Evolutionary conservation across 2,113 vertebrate genomes (phyloP).

Genomic region (Austrofundulus limnaeus): DNA sequence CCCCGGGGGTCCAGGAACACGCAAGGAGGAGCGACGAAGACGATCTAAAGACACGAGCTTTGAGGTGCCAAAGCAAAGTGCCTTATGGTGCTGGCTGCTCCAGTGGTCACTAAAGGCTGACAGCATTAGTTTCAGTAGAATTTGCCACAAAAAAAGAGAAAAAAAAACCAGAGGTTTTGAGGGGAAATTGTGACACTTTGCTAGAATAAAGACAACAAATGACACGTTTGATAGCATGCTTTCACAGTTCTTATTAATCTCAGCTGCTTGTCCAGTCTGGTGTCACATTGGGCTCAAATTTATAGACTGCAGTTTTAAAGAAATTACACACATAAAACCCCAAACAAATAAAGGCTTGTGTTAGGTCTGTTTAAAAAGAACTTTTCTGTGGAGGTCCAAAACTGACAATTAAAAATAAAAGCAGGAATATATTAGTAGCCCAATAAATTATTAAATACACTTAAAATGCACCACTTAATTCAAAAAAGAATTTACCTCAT

Average conservation of each 20-base stretch:
- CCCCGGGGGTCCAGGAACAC: not conserved
- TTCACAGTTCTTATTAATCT: not conserved
- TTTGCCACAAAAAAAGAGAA: too few relatives aligned
- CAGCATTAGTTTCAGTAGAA: not conserved
- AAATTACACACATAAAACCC: not conserved
- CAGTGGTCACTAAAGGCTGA: not conserved
- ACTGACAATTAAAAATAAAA: too few relatives aligned
- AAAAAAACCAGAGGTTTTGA: not conserved
- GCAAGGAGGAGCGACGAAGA: not conserved
- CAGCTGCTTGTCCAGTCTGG: not conserved
- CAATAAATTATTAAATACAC: too few relatives aligned
- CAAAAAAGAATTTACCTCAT: too few relatives aligned
- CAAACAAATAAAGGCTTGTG: not conserved
- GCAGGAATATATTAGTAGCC: too few relatives aligned
- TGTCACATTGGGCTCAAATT: not conserved
- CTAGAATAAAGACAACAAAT: not conserved
- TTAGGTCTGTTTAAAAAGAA: not conserved
- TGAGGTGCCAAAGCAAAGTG: slow-evolving; percentile 23
- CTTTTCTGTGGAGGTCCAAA: too few relatives aligned
- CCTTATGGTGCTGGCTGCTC: slow-evolving; percentile 21
- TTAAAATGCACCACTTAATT: too few relatives aligned
- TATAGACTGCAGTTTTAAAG: not conserved
- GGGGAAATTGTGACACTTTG: not conserved
- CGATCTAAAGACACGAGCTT: too few relatives aligned
- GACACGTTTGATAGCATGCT: not conserved